phyloP scores from a whole-genome alignment of 2,888 invertebrate species.

The Drosophila tanythrix region DNA sequence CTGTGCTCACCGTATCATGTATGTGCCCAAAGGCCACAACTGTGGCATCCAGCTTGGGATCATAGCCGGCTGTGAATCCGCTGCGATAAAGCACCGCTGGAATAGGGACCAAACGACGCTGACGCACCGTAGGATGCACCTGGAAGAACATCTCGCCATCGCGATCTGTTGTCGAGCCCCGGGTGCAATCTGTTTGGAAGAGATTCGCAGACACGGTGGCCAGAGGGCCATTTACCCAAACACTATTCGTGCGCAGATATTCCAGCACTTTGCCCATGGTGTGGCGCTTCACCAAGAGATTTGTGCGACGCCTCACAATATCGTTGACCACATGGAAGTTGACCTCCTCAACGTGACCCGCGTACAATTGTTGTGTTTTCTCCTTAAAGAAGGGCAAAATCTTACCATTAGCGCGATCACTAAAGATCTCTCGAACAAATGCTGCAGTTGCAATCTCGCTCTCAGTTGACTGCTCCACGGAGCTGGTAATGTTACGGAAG shows the following conservation, averaged over 20 bases:
- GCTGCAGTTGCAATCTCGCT: conserved; percentile 92
- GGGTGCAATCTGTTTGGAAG: conserved; percentile 92
- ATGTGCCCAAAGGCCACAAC: conserved; percentile 91
- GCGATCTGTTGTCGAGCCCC: conserved; percentile 90
- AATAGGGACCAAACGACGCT: conserved; percentile 92
- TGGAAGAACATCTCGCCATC: conserved; percentile 95
- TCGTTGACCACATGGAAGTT: conserved; percentile 93
- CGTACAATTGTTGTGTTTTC: conserved; percentile 94
- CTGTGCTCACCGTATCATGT: conserved; percentile 90
- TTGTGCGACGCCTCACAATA: conserved; percentile 92
- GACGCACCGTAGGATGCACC: conserved; percentile 91
- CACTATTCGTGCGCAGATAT: conserved; percentile 90
- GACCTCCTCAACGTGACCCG: conserved; percentile 93
- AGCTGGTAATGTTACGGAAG: conserved; percentile 93
- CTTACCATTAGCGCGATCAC: conserved; percentile 92
- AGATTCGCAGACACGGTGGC: conserved; percentile 93
- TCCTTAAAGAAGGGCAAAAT: conserved; percentile 94
- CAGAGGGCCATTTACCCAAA: conserved; percentile 90
- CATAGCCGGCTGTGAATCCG: conserved; percentile 93
- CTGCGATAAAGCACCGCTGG: conserved; percentile 92
- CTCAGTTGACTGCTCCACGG: conserved; percentile 88
- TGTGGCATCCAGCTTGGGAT: conserved; percentile 93
- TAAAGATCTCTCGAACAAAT: conserved; percentile 93
- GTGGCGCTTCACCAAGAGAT: conserved; percentile 91
- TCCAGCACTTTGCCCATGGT: conserved; percentile 91